Evolutionary conservation across 2,797 vertebrate species (phyloP).

Genomic region (Sebastes nivosus): DNA sequence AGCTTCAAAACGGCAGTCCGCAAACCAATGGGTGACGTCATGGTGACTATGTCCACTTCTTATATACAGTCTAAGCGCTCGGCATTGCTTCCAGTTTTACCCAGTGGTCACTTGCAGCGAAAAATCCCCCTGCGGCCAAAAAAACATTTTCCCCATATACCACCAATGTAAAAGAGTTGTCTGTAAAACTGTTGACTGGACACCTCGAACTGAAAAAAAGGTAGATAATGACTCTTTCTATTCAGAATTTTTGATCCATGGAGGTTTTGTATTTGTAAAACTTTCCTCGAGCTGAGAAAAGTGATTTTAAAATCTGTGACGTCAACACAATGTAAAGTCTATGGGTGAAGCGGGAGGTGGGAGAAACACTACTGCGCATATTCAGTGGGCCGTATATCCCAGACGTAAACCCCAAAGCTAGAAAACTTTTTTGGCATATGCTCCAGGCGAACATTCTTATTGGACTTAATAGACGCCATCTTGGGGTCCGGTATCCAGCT

Average conservation of each 20-base stretch:
- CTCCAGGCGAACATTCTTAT: background rate
- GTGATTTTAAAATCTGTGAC: background rate
- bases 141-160: background rate
- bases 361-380: background rate
- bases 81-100: background rate
- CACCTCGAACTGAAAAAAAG: background rate
- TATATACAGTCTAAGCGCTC: background rate
- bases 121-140: background rate
- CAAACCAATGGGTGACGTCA: too few species aligned
- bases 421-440: background rate
- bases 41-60: too few species aligned
- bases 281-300: background rate
- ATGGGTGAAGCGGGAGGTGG: background rate
- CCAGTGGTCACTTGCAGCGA: background rate
- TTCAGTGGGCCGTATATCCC: background rate
- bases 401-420: background rate
- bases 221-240: too few species aligned
- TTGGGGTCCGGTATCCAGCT: background rate
- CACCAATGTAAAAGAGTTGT: too few species aligned
- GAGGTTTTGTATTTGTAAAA: background rate
- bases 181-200: background rate
- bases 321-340: background rate
- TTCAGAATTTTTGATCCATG: background rate
- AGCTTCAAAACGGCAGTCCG: too few species aligned
- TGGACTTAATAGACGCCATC: background rate